Evolutionary conservation across 2,797 vertebrate genomes (phyloP).

Genomic region (Sarcophilus harrisii): DNA sequence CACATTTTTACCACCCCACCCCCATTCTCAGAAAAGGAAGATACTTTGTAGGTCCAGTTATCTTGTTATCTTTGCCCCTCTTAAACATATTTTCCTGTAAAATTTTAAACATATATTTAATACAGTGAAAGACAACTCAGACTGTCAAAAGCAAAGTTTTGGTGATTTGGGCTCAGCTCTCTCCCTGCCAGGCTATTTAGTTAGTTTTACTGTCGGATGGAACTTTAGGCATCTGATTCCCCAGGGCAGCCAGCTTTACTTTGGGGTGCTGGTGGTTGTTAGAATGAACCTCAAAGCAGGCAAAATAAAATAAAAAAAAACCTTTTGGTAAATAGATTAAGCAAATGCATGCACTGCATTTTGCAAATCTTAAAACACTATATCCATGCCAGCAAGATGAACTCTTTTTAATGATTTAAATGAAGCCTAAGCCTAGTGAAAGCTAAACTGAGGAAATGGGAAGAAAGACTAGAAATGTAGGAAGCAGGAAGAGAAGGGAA

Average conservation of each 20-base stretch:
- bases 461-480: not conserved
- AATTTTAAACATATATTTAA: not conserved
- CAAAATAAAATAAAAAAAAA: not conserved
- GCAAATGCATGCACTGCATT: not conserved
- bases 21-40: not conserved
- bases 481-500: not conserved
- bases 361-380: not conserved
- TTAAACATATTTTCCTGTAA: not conserved
- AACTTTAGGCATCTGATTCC: not conserved
- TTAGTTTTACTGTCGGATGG: not conserved
- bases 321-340: not conserved
- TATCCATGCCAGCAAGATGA: not conserved
- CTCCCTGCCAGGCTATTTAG: fast-evolving
- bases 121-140: not conserved
- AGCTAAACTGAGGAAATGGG: not conserved
- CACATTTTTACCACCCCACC: not conserved
- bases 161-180: not conserved
- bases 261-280: too few relatives aligned
- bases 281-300: not conserved
- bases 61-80: not conserved
- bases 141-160: not conserved
- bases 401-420: not conserved
- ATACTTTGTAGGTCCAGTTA: not conserved
- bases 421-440: not conserved
- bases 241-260: not conserved